Evolutionary conservation across 2,797 vertebrate genomes (phyloP).

Genomic region (Spinibarbus caldwelli): DNA sequence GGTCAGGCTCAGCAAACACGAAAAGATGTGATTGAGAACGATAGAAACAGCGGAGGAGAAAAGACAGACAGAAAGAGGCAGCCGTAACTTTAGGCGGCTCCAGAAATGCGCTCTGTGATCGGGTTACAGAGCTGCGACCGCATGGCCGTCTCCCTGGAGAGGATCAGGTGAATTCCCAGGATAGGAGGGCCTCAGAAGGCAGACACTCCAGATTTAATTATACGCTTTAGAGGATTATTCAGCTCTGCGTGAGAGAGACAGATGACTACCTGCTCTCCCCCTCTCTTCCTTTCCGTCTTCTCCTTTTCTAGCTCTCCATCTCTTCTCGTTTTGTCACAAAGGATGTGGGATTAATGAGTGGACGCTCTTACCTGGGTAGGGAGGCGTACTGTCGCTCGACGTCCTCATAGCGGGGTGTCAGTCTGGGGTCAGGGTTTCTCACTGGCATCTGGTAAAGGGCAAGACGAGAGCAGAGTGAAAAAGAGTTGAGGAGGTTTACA

Average conservation of each 20-base stretch:
- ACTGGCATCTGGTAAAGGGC: conserved; percentile 80
- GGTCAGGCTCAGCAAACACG: background rate
- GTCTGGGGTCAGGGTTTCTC: conserved; percentile 78
- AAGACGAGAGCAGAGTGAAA: conserved; percentile 59
- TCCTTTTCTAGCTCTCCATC: background rate
- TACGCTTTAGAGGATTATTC: conserved; percentile 66
- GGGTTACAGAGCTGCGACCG: conserved; percentile 52
- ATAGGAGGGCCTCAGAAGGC: conserved; percentile 60
- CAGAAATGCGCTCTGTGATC: conserved; percentile 48
- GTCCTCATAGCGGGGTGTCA: conserved; percentile 79
- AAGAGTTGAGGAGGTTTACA: conserved; percentile 7
- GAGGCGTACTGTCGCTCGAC: conserved; percentile 86
- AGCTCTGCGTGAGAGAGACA: conserved; percentile 57
- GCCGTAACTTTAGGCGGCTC: conserved; percentile 38
- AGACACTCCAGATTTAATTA: conserved; percentile 70
- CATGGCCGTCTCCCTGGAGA: conserved; percentile 51
- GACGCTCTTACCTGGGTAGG: conserved; percentile 80
- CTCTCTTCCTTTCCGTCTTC: conserved; percentile 25
- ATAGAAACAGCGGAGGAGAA: background rate
- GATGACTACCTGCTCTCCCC: conserved; percentile 45
- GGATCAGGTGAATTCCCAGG: conserved; percentile 64
- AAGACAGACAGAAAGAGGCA: conserved; percentile 2
- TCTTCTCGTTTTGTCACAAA: background rate
- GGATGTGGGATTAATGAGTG: background rate
- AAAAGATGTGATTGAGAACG: conserved; percentile 10